phyloP scores from a whole-genome alignment of 2,797 vertebrate genomes.

The Enteromius viviparus region DNA sequence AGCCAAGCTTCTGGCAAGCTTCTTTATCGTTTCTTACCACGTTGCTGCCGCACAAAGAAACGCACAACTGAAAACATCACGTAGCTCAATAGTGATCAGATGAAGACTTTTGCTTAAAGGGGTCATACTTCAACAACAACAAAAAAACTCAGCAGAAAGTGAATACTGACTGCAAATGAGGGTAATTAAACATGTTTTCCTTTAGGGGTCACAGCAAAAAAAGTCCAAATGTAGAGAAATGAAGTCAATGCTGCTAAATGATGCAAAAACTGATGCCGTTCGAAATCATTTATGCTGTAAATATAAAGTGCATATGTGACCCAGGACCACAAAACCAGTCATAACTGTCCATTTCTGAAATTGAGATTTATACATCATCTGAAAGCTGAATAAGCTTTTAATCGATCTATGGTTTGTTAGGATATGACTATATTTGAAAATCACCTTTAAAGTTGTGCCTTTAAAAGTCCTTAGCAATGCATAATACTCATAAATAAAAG shows the following conservation, averaged over 20 bases:
- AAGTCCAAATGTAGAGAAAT: constrained; percentile 20
- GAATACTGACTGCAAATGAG: not conserved
- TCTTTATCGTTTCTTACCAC: constrained; percentile 10
- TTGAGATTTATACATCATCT: no score
- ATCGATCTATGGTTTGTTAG: not conserved
- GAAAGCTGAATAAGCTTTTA: not conserved
- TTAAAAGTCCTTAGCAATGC: not conserved
- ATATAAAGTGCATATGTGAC: not conserved
- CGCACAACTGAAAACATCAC: not conserved
- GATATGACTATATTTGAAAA: not conserved
- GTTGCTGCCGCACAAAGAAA: constrained; percentile 27
- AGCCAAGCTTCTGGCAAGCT: constrained; percentile 13
- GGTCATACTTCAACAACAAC: not conserved
- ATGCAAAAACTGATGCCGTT: constrained; percentile 11
- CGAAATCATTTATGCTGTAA: not conserved
- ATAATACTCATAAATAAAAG: not conserved
- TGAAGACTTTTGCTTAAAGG: not conserved
- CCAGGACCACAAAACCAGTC: no score
- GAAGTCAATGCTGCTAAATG: constrained; percentile 27
- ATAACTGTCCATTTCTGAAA: no score
- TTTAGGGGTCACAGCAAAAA: not conserved
- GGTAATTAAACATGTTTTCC: not conserved
- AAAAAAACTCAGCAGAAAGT: not conserved
- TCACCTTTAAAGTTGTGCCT: not conserved
- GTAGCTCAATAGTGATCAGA: not conserved